These are phyloP conservation scores for Ochropacha duplaris DNA, from an alignment of 2,888 invertebrate genomes.

Conservation along the genomic window DNA sequence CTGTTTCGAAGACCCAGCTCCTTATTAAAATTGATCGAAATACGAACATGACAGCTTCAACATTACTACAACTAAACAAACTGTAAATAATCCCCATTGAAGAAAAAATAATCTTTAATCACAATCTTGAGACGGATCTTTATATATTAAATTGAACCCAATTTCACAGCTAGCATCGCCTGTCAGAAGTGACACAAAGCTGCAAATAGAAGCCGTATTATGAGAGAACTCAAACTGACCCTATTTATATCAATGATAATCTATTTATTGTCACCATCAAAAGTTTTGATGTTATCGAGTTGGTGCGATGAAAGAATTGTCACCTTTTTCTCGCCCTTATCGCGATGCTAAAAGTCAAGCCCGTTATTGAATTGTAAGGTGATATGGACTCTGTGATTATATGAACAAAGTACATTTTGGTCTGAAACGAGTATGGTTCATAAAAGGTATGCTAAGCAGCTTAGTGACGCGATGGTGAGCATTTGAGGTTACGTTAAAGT, in stretches of 20 bases:
- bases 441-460: slow-evolving; percentile 72
- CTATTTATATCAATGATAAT: slow-evolving; percentile 81
- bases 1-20: slow-evolving; percentile 5
- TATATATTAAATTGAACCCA: slow-evolving; percentile 78
- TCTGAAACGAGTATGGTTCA: slow-evolving; percentile 20
- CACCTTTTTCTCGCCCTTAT: slow-evolving; percentile 71
- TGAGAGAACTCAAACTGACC: slow-evolving; percentile 72
- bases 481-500: slow-evolving; percentile 65
- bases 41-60: slow-evolving; percentile 43
- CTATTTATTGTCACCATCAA: slow-evolving; percentile 82
- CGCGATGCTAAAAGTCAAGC: slow-evolving; percentile 77
- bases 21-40: slow-evolving; percentile 12
- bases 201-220: slow-evolving; percentile 75
- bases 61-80: slow-evolving; percentile 73
- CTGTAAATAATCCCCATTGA: slow-evolving; percentile 67
- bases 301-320: slow-evolving; percentile 77
- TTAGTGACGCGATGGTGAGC: slow-evolving; percentile 67
- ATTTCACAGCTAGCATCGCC: slow-evolving; percentile 81
- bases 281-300: slow-evolving; percentile 79
- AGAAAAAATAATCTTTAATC: slow-evolving; percentile 59
- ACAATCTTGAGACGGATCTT: slow-evolving; percentile 72
- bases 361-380: slow-evolving; percentile 11
- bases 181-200: slow-evolving; percentile 81
- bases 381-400: slow-evolving; percentile 29
- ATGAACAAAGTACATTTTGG: slow-evolving; percentile 41